These are phyloP conservation scores for Ormyrus thymus DNA, from an alignment of 2,888 invertebrate species.

Conservation along the genomic window DNA sequence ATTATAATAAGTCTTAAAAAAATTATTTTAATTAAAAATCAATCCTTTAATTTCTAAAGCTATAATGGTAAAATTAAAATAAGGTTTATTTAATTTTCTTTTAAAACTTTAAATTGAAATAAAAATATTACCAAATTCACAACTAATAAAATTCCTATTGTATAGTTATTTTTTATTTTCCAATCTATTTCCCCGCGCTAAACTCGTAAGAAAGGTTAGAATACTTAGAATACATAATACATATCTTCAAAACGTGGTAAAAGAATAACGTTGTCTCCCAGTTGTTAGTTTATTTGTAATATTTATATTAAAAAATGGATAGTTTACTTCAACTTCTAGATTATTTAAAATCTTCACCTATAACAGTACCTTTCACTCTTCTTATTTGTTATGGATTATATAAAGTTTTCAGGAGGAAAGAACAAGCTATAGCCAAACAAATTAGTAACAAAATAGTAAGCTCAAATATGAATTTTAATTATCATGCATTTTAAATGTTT, in stretches of 20 bases:
- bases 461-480: conserved; percentile 15
- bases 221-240: background rate
- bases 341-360: conserved; percentile 40
- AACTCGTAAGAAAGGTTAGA: conserved; percentile 29
- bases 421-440: background rate
- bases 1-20: background rate
- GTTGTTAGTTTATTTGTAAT: conserved; percentile 17
- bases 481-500: background rate
- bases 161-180: background rate
- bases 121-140: background rate
- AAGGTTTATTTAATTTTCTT: background rate
- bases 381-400: conserved; percentile 48
- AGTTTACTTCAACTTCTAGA: conserved; percentile 28
- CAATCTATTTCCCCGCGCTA: too few relatives aligned
- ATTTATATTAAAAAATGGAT: conserved; percentile 30
- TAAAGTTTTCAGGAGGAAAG: conserved; percentile 50
- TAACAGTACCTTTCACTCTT: conserved; percentile 42
- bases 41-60: background rate
- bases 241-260: conserved; percentile 37
- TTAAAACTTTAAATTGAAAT: conserved; percentile 7
- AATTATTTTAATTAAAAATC: too few relatives aligned
- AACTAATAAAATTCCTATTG: conserved; percentile 11
- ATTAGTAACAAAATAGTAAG: conserved; percentile 27
- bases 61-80: background rate
- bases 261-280: background rate